These are phyloP conservation scores for Maconellicoccus hirsutus DNA, from an alignment of 1,140 invertebrate species.

Conservation along the genomic window DNA sequence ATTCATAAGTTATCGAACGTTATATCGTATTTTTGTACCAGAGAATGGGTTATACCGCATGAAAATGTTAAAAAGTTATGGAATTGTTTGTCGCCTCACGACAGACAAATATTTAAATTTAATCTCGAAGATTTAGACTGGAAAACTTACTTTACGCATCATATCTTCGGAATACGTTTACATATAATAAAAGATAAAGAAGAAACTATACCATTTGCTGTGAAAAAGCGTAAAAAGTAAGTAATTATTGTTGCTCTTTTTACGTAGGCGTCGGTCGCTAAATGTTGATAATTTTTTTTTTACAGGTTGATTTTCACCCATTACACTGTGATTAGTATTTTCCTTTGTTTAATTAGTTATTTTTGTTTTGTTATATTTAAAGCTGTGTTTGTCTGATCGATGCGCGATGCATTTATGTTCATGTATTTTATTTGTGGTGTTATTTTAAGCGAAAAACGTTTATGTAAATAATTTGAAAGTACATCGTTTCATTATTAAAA, in stretches of 20 bases:
- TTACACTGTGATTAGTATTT: background rate
- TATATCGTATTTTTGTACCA: constrained; percentile 27
- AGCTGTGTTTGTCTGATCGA: background rate
- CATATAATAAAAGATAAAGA: background rate
- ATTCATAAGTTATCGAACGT: constrained; percentile 51
- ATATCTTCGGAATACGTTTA: background rate
- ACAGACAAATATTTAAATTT: constrained; percentile 53
- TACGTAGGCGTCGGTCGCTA: too few species aligned
- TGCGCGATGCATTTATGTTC: too few species aligned
- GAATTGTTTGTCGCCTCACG: constrained; percentile 43
- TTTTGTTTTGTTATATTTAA: background rate
- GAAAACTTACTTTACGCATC: constrained; percentile 53
- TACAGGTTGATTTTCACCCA: constrained; percentile 11
- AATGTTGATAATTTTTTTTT: background rate
- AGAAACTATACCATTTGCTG: background rate
- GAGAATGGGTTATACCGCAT: constrained; percentile 27
- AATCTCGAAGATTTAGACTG: constrained; percentile 71
- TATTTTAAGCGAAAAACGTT: too few species aligned
- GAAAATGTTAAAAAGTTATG: constrained; percentile 54
- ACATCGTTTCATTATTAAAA: too few species aligned
- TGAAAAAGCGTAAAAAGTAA: background rate
- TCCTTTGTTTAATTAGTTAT: background rate
- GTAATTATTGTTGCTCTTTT: too few species aligned
- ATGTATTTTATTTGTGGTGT: background rate
- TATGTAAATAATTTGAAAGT: too few species aligned